Conservation (phyloP, 2,888 invertebrate species). For the Lithosia quadra region DNA sequence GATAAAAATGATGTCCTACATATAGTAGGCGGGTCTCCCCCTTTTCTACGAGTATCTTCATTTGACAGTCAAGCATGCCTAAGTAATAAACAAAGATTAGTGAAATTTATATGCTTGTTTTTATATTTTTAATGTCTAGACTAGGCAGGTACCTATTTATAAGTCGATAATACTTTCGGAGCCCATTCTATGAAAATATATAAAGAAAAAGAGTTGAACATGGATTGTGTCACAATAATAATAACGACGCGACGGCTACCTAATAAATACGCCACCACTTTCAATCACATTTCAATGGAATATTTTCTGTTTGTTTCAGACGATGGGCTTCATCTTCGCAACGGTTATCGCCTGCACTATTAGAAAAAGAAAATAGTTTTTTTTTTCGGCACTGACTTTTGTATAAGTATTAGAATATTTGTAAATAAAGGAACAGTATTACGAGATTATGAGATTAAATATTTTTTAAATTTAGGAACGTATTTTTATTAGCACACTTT, state of each 20-base stretch:
- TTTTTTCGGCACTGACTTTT: background rate
- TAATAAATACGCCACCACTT: background rate
- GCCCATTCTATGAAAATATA: too few species aligned
- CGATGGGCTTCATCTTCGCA: too few species aligned
- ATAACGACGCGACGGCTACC: too few species aligned
- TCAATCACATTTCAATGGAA: too few species aligned
- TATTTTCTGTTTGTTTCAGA: too few species aligned
- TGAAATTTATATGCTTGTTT: too few species aligned
- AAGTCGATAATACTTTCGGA: too few species aligned
- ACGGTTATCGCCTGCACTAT: too few species aligned
- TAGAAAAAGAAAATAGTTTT: background rate
- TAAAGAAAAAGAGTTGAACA: too few species aligned
- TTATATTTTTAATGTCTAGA: too few species aligned
- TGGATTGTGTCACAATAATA: too few species aligned
- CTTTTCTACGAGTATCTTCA: background rate
- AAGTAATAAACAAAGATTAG: background rate
- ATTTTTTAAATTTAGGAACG: background rate
- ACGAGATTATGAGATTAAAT: background rate
- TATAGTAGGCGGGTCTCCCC: background rate
- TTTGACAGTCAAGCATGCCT: background rate
- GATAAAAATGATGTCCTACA: background rate
- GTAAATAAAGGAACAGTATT: slow-evolving; percentile 1
- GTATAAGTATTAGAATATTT: background rate
- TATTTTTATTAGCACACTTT: background rate
- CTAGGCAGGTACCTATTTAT: too few species aligned